Conservation (phyloP, 2,797 vertebrate species). For the Danio jaintianensis region DNA sequence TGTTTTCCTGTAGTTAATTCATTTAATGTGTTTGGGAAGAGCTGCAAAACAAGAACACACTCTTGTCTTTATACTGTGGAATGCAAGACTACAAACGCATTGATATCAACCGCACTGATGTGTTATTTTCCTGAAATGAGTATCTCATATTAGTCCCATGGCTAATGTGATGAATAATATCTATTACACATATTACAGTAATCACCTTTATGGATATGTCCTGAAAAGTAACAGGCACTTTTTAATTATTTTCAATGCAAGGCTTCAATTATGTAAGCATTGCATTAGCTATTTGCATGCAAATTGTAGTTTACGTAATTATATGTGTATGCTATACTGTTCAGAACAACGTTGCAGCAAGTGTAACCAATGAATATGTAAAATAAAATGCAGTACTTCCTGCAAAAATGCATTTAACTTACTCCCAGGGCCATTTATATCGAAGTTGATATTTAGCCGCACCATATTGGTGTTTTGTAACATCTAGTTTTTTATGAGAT, state of each 20-base stretch:
- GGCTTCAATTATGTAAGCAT: background rate
- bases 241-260: background rate
- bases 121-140: background rate
- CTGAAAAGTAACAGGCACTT: background rate
- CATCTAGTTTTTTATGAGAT: no score
- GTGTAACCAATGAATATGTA: background rate
- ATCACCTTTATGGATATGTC: background rate
- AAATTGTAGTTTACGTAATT: background rate
- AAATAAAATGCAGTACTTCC: background rate
- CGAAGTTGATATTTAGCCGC: no score
- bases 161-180: background rate
- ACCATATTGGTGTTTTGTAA: no score
- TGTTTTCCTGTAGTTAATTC: background rate
- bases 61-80: no score
- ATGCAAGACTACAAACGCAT: background rate
- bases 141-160: background rate
- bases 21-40: background rate
- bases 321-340: background rate
- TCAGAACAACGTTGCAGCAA: background rate
- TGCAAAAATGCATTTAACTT: background rate
- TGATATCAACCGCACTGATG: background rate
- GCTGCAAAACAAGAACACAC: background rate
- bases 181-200: background rate
- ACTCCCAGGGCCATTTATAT: no score
- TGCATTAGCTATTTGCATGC: background rate